phyloP scores from a whole-genome alignment of 1,140 invertebrate genomes.

The Tetraneura akinire region DNA sequence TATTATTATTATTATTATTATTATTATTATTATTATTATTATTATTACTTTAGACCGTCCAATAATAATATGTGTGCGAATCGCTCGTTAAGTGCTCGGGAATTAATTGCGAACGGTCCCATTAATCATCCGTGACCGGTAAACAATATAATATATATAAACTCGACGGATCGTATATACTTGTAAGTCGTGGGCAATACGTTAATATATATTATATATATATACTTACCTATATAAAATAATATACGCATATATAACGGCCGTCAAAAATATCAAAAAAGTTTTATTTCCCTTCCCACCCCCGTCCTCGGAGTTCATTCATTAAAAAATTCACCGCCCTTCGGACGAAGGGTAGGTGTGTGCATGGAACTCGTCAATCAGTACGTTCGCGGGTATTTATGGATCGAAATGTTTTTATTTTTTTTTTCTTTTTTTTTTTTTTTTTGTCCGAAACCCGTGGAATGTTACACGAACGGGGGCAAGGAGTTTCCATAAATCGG shows the following conservation, averaged over 20 bases:
- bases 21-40: neutral
- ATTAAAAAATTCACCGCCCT: neutral
- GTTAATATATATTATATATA: neutral
- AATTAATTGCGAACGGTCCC: slow-evolving; percentile 2
- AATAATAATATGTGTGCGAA: neutral
- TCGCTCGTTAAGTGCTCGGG: neutral
- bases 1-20: no score
- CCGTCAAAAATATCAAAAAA: neutral
- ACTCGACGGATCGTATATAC: no score
- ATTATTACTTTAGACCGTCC: neutral
- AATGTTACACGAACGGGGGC: neutral
- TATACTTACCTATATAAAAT: no score
- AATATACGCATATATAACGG: neutral
- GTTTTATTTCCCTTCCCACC: neutral
- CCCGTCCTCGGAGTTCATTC: no score
- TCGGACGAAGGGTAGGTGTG: no score
- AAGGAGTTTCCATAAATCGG: neutral
- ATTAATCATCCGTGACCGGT: neutral
- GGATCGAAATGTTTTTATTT: slow-evolving; percentile 34
- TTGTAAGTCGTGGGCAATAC: neutral
- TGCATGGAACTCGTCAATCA: slow-evolving; percentile 39
- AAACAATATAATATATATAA: neutral
- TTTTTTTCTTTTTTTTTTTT: no score
- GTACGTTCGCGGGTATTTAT: slow-evolving; percentile 28
- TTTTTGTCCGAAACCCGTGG: neutral